Percentiles rank a stretch among this genome's conserved stretches.
Evolutionary conservation across 2,888 invertebrate species (phyloP).

Genomic region (Fissipunctia ypsillon): DNA sequence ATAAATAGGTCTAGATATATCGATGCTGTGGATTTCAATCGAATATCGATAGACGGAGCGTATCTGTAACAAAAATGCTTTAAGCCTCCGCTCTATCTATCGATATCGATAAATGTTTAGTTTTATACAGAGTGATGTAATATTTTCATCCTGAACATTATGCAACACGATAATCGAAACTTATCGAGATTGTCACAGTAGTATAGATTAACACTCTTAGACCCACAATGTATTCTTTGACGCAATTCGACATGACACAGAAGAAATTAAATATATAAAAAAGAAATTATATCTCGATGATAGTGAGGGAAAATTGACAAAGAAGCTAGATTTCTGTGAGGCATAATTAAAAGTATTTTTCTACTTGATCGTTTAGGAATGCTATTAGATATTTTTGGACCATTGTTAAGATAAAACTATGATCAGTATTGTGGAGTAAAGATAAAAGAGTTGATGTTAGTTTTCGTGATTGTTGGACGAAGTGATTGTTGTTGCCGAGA

Average conservation of each 20-base stretch:
- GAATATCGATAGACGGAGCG: conserved; percentile 40
- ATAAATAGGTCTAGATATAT: conserved; percentile 48
- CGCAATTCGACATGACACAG: conserved; percentile 77
- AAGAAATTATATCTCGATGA: conserved; percentile 64
- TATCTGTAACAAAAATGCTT: conserved; percentile 40
- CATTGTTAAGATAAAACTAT: conserved; percentile 88
- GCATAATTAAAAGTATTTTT: conserved; percentile 88
- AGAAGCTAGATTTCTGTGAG: conserved; percentile 85
- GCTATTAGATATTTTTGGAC: conserved; percentile 91
- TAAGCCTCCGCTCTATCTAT: conserved; percentile 42
- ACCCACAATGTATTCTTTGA: conserved; percentile 80
- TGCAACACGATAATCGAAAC: conserved; percentile 79
- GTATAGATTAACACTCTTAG: conserved; percentile 88
- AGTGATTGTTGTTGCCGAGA: conserved; percentile 80
- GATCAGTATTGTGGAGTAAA: conserved; percentile 86
- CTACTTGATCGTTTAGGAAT: conserved; percentile 89
- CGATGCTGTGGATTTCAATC: conserved; percentile 44
- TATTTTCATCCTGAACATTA: conserved; percentile 82
- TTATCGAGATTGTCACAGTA: conserved; percentile 86
- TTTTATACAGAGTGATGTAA: conserved; percentile 60
- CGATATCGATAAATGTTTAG: conserved; percentile 51
- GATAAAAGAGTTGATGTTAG: conserved; percentile 81
- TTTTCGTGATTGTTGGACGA: conserved; percentile 82
- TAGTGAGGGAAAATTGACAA: conserved; percentile 77
- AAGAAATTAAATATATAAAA: conserved; percentile 69